A percentile compares a stretch with the other conserved stretches of the same genome.
phyloP scores from a whole-genome alignment of 2,113 vertebrate species.

The Arizona elegans region DNA sequence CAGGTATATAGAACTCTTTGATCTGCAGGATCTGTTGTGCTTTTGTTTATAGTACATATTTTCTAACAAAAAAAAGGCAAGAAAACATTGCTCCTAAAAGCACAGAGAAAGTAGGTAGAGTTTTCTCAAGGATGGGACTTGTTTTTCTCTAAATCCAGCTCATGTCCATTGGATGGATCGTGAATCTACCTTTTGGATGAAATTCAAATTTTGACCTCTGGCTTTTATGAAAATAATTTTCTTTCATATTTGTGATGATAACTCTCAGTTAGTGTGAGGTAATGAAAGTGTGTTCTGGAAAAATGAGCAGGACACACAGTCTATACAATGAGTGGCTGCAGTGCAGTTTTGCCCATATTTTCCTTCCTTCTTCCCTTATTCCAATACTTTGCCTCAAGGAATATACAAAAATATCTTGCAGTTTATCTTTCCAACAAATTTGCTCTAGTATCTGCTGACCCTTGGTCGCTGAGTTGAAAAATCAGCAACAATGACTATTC shows the following conservation, averaged over 20 bases:
- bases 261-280: background rate
- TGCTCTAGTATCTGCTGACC: background rate
- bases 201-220: background rate
- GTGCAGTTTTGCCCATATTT: background rate
- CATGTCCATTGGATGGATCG: background rate
- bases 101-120: background rate
- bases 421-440: background rate
- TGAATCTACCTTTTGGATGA: background rate
- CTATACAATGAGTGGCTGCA: background rate
- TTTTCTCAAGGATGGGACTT: background rate
- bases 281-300: background rate
- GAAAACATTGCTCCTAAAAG: background rate
- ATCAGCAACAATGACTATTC: background rate
- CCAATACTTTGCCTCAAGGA: background rate
- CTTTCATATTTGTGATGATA: background rate
- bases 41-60: background rate
- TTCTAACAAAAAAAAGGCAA: background rate
- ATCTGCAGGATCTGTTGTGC: background rate
- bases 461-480: background rate
- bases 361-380: background rate
- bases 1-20: background rate
- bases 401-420: background rate
- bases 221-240: background rate
- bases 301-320: background rate
- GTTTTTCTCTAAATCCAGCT: background rate